Conservation (phyloP, 1,140 invertebrate species). For the Caerostris extrusa region DNA sequence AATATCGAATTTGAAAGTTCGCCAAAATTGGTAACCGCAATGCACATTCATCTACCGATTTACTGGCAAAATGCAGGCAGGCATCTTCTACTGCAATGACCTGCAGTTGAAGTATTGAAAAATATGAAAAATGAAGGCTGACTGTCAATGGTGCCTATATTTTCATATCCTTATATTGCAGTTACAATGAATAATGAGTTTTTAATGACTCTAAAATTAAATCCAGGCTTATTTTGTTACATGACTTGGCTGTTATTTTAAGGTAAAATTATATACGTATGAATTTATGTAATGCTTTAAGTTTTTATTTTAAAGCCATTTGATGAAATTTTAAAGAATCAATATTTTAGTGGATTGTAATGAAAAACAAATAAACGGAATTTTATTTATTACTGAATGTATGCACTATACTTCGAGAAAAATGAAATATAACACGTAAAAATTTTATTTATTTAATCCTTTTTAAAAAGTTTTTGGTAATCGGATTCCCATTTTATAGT, state of each 20-base stretch:
- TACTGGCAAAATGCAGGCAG: constrained; percentile 32
- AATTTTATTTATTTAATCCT: too few species aligned
- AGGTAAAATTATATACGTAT: too few species aligned
- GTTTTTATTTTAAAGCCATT: too few species aligned
- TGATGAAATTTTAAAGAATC: too few species aligned
- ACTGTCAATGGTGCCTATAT: constrained; percentile 12
- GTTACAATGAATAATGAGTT: constrained; percentile 1
- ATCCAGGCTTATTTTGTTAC: not conserved
- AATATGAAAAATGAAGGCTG: constrained; percentile 6
- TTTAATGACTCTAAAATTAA: not conserved
- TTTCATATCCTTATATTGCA: not conserved
- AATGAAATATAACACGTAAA: too few species aligned
- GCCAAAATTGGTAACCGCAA: constrained; percentile 55
- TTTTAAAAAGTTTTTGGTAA: too few species aligned
- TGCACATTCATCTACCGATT: constrained; percentile 9
- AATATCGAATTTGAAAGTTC: constrained; percentile 67
- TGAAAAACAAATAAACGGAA: too few species aligned
- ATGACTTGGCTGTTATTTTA: not conserved
- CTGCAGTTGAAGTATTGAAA: constrained; percentile 21
- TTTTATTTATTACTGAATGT: too few species aligned
- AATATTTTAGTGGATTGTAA: too few species aligned
- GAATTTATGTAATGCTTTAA: too few species aligned
- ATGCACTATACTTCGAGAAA: too few species aligned
- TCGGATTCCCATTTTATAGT: too few species aligned
- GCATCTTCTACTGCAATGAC: constrained; percentile 12